Percentiles rank a stretch among this genome's conserved stretches.
Conservation (phyloP, 2,888 invertebrate genomes). For the Drosophila planitibia region DNA sequence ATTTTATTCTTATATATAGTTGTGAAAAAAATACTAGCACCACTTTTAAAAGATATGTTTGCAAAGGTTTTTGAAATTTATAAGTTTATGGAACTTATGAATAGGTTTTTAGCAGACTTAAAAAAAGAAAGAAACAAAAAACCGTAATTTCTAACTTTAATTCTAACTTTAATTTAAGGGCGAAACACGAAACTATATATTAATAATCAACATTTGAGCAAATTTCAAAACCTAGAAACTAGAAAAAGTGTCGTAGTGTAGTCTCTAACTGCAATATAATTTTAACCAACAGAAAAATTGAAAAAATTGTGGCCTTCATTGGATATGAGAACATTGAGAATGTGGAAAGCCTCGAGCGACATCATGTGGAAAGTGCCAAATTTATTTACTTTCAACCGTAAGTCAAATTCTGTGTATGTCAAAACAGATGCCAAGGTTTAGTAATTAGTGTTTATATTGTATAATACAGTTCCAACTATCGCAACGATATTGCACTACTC, state of each 20-base stretch:
- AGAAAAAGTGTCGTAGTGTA: too few species aligned
- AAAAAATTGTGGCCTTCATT: conserved; percentile 72
- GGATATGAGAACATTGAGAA: conserved; percentile 76
- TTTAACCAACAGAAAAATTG: conserved; percentile 60
- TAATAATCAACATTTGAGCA: neutral
- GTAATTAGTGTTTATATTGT: neutral
- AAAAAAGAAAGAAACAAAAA: neutral
- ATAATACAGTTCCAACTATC: conserved; percentile 71
- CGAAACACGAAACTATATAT: neutral
- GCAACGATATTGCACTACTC: conserved; percentile 83
- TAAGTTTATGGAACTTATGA: neutral
- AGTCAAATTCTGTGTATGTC: conserved; percentile 27
- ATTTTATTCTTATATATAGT: neutral
- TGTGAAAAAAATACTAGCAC: neutral
- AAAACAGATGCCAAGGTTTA: neutral
- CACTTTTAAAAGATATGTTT: neutral
- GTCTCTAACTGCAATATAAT: neutral
- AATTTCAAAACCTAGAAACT: neutral
- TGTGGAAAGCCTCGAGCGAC: conserved; percentile 52
- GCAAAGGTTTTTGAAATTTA: neutral
- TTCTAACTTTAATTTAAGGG: too few species aligned
- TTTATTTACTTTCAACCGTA: conserved; percentile 82
- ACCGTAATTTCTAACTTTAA: too few species aligned
- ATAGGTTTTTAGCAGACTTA: neutral
- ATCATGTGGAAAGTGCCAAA: conserved; percentile 68